phyloP scores from a whole-genome alignment of 2,113 vertebrate genomes.

The Cheilinus undulatus region DNA sequence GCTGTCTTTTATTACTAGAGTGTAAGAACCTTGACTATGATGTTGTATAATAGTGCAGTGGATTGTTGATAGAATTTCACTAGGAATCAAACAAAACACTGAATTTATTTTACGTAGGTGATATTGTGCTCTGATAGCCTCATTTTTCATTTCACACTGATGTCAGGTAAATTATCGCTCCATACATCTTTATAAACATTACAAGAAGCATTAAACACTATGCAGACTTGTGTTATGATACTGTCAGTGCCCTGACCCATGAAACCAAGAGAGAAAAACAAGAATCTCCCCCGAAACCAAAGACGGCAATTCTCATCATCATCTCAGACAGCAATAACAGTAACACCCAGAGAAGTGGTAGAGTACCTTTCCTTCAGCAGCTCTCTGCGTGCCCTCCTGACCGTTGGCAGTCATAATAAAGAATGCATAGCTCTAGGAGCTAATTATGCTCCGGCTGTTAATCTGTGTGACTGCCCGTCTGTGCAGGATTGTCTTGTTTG shows the following conservation, averaged over 20 bases:
- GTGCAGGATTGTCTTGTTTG: constrained; percentile 46
- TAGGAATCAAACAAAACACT: too few species aligned
- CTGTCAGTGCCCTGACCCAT: not conserved
- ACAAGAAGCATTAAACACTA: too few species aligned
- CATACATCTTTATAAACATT: too few species aligned
- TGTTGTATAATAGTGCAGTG: too few species aligned
- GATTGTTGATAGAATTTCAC: too few species aligned
- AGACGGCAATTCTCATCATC: constrained; percentile 19
- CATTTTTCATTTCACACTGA: too few species aligned
- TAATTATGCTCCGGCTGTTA: constrained; percentile 54
- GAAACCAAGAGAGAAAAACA: not conserved
- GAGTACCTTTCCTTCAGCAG: constrained; percentile 25
- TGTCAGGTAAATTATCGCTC: too few species aligned
- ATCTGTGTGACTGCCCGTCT: constrained; percentile 47
- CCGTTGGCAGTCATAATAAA: constrained; percentile 48
- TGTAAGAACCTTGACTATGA: too few species aligned
- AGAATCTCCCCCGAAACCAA: not conserved
- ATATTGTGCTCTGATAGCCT: too few species aligned
- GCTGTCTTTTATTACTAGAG: too few species aligned
- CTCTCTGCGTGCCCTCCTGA: constrained; percentile 22
- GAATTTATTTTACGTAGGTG: too few species aligned
- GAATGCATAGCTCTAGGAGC: constrained; percentile 42
- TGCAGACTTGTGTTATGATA: too few species aligned
- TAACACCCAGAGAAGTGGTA: constrained; percentile 23
- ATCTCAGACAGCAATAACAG: constrained; percentile 30